phyloP scores from a whole-genome alignment of 2,797 vertebrate genomes.

The Aldrovandia affinis region DNA sequence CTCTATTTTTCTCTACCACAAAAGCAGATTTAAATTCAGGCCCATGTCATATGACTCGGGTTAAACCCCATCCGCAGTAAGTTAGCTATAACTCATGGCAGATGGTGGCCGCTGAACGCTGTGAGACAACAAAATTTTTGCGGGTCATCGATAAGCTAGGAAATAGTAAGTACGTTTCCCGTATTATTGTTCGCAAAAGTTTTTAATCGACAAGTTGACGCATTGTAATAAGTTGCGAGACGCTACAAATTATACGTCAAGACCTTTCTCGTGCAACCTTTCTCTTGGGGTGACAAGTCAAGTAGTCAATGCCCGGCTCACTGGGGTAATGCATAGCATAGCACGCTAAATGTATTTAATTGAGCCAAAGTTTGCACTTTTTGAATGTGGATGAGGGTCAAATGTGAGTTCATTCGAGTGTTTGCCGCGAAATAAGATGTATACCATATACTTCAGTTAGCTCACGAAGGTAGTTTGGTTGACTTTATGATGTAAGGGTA shows the following conservation, averaged over 20 bases:
- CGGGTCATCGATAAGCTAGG: background rate
- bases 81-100: background rate
- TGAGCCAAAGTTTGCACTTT: background rate
- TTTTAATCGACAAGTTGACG: background rate
- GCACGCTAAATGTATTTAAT: background rate
- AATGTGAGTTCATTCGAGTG: too few species aligned
- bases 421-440: background rate
- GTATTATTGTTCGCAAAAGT: background rate
- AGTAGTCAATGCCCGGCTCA: background rate
- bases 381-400: background rate
- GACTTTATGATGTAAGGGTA: background rate
- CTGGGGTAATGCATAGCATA: background rate
- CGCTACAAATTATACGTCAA: background rate
- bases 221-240: background rate
- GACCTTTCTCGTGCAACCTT: background rate
- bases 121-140: background rate
- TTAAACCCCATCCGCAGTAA: background rate
- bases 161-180: background rate
- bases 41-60: conserved; percentile 13
- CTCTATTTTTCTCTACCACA: background rate
- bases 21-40: conserved; percentile 1
- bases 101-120: background rate
- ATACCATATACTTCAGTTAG: background rate
- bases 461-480: background rate
- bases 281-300: background rate